Percentiles rank a stretch among this genome's conserved stretches.
Conservation (phyloP, 2,113 vertebrate species). For the Emydocephalus ijimae region DNA sequence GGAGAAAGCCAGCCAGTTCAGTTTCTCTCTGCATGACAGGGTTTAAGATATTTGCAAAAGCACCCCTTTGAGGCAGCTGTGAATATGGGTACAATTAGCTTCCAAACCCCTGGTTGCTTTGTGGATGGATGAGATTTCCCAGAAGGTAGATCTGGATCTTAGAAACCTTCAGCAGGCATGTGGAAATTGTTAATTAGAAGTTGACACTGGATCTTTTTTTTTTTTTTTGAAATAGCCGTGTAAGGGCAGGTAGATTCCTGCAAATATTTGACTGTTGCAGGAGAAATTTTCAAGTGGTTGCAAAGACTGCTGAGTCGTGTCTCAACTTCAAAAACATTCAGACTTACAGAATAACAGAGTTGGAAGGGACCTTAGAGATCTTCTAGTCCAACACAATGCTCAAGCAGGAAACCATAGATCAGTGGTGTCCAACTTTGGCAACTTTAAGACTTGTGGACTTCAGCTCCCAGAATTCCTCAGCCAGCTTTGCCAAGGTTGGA, state of each 20-base stretch:
- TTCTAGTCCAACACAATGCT: too few relatives aligned
- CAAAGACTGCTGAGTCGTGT: background rate
- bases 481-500: too few relatives aligned
- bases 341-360: background rate
- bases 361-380: too few relatives aligned
- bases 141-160: background rate
- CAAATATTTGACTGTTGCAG: background rate
- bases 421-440: too few relatives aligned
- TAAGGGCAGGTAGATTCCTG: constrained; percentile 16
- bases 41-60: too few relatives aligned
- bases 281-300: background rate
- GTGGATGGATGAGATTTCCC: background rate
- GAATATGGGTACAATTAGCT: background rate
- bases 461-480: too few relatives aligned
- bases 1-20: background rate
- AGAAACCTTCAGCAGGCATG: background rate
- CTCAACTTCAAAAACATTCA: background rate
- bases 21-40: background rate
- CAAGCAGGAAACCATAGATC: too few relatives aligned
- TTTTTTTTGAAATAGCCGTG: background rate
- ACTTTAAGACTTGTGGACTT: too few relatives aligned
- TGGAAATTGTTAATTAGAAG: background rate
- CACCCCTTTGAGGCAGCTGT: background rate
- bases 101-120: background rate
- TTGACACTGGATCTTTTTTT: background rate